These are phyloP conservation scores for Plebejus anna DNA, from an alignment of 2,888 invertebrate species.

Conservation along the genomic window DNA sequence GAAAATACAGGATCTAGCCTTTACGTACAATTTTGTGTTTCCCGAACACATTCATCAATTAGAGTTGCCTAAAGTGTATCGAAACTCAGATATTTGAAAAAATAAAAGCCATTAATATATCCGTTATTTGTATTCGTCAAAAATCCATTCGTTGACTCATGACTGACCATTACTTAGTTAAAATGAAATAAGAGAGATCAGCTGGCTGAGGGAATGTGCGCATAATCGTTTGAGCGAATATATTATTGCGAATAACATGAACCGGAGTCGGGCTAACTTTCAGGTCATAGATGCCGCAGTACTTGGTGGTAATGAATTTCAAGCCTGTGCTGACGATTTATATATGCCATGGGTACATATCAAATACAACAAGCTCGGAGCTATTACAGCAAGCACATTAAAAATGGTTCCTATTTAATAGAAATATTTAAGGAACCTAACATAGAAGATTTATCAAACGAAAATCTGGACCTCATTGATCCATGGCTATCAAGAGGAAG, in stretches of 20 bases:
- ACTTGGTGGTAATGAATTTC: not conserved
- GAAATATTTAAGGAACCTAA: constrained; percentile 19
- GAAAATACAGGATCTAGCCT: no score
- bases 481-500: constrained; percentile 25
- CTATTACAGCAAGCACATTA: constrained; percentile 30
- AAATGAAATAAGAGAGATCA: not conserved
- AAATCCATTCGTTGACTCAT: no score
- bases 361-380: constrained; percentile 23
- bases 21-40: no score
- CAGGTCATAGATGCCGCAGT: constrained; percentile 15
- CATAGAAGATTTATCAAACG: not conserved
- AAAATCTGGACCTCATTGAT: not conserved
- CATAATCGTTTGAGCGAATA: constrained; percentile 11
- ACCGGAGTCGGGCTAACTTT: constrained; percentile 24
- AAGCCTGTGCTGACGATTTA: no score
- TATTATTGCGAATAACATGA: constrained; percentile 10
- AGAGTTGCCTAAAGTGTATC: not conserved
- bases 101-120: not conserved
- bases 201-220: constrained; percentile 16
- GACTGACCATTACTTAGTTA: constrained; percentile 10
- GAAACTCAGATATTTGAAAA: not conserved
- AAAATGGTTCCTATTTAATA: constrained; percentile 4
- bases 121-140: not conserved
- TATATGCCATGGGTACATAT: constrained; percentile 18
- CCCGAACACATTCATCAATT: no score